Evolutionary conservation across 2,888 invertebrate species (phyloP), one percentile per base, ranked within the genome.

Genomic region (Pseudococcus jackbeardsleyi): DNA sequence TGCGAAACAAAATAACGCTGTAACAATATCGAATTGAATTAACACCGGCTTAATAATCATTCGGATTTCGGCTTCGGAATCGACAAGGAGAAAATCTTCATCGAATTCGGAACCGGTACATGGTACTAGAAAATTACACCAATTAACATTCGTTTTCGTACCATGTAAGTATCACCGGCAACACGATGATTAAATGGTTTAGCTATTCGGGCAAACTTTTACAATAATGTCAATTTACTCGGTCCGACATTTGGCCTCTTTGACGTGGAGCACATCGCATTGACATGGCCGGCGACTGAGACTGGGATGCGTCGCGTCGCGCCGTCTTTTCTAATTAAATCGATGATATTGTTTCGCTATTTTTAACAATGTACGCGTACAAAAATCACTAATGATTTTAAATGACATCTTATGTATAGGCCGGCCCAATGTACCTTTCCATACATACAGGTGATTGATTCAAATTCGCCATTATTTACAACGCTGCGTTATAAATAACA

Each of bases 321-420:
- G 11, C 11, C 79, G 79, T 46, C 42, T 82, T 33, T 77, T 77
- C 79, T 82, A 82, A 82, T 82, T 82, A 82, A 82, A 82, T 72
- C 79, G 79, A 46, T 17, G 79, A 82, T 77, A 82, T 82, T 82
- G 72, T 82, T 82, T 82, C 79, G 79, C 79, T 82, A 82, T 82
- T 82, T 82, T 82, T 82, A 82, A 82, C 79, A 82, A 82, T n/a
- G 46, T 82, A 39, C n/a, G 19, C n/a, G 2, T 19, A 82, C 46
- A 82, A 82, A 46, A 19, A 42, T 42, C 22, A 72, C 79, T 82
- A 82, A 82, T 82, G 79, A 82, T 11, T 82, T 82, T 46, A 46
- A 82, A 82, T 42, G 79, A 82, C 79, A 82, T 46, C 79, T 46
- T 46, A 19, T 59, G n/a, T n/a, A 50, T 4, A 82, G 42, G n/a